phyloP scores from a whole-genome alignment of 2,888 invertebrate genomes.

The Psylliodes chrysocephalus region DNA sequence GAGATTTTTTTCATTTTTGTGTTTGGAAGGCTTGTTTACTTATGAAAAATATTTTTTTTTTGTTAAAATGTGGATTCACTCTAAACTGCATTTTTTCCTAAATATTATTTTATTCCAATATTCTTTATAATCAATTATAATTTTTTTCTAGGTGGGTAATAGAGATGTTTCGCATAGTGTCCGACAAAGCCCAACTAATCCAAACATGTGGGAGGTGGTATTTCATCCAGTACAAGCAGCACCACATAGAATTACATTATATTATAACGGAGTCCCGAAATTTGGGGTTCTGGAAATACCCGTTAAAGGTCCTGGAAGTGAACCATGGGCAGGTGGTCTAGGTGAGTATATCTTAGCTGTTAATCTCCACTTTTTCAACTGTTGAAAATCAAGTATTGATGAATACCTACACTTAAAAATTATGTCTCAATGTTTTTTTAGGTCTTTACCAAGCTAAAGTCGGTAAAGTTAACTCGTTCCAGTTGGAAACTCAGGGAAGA shows the following conservation, averaged over 20 bases:
- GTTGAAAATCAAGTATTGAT: too few relatives aligned
- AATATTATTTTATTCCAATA: too few relatives aligned
- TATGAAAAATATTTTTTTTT: too few relatives aligned
- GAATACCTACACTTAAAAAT: too few relatives aligned
- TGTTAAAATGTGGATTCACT: too few relatives aligned
- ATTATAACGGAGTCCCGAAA: conserved; percentile 86
- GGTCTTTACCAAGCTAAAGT: conserved; percentile 89
- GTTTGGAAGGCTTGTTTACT: too few relatives aligned
- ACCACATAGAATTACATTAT: conserved; percentile 85
- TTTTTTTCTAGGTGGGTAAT: conserved; percentile 73
- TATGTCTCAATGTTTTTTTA: too few relatives aligned
- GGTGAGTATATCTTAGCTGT: too few relatives aligned
- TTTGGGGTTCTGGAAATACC: conserved; percentile 70
- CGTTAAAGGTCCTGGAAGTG: conserved; percentile 64
- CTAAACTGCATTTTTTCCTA: too few relatives aligned
- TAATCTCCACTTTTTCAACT: too few relatives aligned
- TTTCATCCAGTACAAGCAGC: conserved; percentile 90
- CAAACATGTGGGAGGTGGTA: conserved; percentile 82
- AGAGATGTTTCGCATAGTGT: conserved; percentile 85
- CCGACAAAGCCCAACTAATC: conserved; percentile 75
- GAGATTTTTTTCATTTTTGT: too few relatives aligned
- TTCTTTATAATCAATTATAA: too few relatives aligned
- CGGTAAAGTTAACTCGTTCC: conserved; percentile 85
- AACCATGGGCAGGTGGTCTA: conserved; percentile 74
- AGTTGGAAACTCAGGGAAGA: conserved; percentile 87